Percentiles rank a stretch among this genome's conserved stretches.
These are phyloP conservation scores for Xiphophorus maculatus DNA, from an alignment of 2,113 vertebrate genomes.

Conservation along the genomic window DNA sequence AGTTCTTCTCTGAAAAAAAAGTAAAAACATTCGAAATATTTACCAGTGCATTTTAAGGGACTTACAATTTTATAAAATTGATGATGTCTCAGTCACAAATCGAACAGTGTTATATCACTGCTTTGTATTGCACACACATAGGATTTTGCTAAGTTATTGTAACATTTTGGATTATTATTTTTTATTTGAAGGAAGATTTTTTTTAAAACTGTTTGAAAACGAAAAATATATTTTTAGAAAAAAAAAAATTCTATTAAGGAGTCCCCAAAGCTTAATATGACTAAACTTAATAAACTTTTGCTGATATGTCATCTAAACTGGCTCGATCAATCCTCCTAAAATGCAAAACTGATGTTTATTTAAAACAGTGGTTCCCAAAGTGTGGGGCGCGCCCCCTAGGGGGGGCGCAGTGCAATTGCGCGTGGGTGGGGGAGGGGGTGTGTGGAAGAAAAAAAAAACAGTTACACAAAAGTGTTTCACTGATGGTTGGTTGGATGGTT, in stretches of 20 bases:
- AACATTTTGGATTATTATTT: neutral
- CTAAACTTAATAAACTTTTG: neutral
- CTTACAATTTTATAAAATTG: too few species aligned
- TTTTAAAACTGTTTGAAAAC: neutral
- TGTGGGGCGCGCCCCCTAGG: too few species aligned
- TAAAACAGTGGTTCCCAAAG: neutral
- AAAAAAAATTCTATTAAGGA: neutral
- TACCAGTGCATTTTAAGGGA: too few species aligned
- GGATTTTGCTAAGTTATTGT: neutral
- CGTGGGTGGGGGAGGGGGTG: too few species aligned
- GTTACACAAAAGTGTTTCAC: too few species aligned
- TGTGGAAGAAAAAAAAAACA: too few species aligned
- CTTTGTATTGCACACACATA: neutral
- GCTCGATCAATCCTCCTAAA: neutral
- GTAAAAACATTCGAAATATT: neutral
- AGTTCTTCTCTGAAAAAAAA: too few species aligned
- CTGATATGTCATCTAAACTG: neutral
- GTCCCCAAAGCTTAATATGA: neutral
- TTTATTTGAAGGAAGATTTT: neutral
- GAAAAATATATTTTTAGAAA: neutral
- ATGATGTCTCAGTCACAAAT: too few species aligned
- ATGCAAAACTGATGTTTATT: too few species aligned
- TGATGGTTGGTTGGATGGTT: too few species aligned
- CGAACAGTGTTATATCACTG: neutral
- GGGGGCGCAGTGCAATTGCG: too few species aligned